These are phyloP conservation scores for Drosophila fungiperda DNA, from an alignment of 2,888 invertebrate species.

Conservation along the genomic window DNA sequence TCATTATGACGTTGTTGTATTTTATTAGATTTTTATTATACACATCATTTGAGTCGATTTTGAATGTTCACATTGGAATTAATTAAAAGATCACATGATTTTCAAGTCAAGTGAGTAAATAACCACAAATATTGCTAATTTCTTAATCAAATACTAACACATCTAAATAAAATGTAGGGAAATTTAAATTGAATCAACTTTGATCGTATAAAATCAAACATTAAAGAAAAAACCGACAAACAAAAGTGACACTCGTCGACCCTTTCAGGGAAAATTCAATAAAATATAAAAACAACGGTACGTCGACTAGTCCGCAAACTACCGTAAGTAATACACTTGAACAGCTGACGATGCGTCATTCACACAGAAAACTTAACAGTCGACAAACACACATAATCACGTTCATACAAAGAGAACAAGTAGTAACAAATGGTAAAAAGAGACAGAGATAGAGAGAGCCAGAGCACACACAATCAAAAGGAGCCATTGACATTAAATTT, in stretches of 20 bases:
- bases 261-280: constrained; percentile 72
- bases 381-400: constrained; percentile 28
- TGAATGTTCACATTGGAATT: constrained; percentile 15
- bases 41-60: constrained; percentile 15
- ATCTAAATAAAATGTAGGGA: neutral
- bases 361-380: constrained; percentile 50
- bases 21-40: constrained; percentile 36
- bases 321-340: constrained; percentile 57
- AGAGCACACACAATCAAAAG: constrained; percentile 14
- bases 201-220: constrained; percentile 23
- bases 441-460: constrained; percentile 6
- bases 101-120: neutral
- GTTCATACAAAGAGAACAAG: constrained; percentile 42
- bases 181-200: neutral
- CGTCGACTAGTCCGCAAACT: constrained; percentile 57
- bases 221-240: constrained; percentile 12
- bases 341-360: constrained; percentile 81
- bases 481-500: constrained; percentile 35
- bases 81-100: constrained; percentile 55
- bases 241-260: constrained; percentile 25
- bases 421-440: constrained; percentile 36
- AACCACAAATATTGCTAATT: constrained; percentile 37
- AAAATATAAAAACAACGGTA: constrained; percentile 69
- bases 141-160: constrained; percentile 32
- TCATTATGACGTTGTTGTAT: constrained; percentile 37